Evolutionary conservation across 2,888 invertebrate genomes (phyloP).

Genomic region (Chrysomela aeneicollis): DNA sequence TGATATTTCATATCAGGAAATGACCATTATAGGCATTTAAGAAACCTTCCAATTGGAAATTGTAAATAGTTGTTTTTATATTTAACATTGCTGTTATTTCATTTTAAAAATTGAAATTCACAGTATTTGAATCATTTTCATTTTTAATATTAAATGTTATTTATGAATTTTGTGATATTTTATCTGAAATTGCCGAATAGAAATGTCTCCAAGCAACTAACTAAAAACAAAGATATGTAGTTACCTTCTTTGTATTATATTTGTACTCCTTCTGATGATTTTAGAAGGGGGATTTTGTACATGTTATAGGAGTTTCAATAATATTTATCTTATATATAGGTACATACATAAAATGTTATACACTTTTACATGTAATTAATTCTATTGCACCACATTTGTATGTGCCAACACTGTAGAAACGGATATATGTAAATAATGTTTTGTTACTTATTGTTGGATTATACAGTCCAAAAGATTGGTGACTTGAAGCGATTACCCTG

Average conservation of each 20-base stretch:
- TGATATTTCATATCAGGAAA: background rate
- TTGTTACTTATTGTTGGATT: background rate
- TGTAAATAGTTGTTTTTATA: background rate
- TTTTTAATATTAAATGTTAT: no score
- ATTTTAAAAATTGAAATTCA: background rate
- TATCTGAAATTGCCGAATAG: background rate
- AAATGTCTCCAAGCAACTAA: background rate
- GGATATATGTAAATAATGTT: background rate
- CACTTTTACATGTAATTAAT: background rate
- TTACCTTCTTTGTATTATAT: background rate
- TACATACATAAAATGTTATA: background rate
- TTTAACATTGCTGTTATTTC: background rate
- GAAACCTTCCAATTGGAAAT: background rate
- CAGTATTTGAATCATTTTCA: background rate
- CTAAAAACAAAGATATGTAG: background rate
- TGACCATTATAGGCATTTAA: background rate
- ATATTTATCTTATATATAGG: background rate
- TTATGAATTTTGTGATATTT: background rate
- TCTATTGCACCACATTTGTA: background rate
- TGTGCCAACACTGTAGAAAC: constrained; percentile 4
- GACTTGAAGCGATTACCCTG: no score
- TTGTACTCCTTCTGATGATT: background rate
- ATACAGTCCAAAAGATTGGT: no score
- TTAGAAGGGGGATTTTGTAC: background rate
- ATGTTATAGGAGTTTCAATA: background rate